These are phyloP conservation scores for Drosophila mulleri DNA, from an alignment of 2,888 invertebrate genomes.

Conservation along the genomic window DNA sequence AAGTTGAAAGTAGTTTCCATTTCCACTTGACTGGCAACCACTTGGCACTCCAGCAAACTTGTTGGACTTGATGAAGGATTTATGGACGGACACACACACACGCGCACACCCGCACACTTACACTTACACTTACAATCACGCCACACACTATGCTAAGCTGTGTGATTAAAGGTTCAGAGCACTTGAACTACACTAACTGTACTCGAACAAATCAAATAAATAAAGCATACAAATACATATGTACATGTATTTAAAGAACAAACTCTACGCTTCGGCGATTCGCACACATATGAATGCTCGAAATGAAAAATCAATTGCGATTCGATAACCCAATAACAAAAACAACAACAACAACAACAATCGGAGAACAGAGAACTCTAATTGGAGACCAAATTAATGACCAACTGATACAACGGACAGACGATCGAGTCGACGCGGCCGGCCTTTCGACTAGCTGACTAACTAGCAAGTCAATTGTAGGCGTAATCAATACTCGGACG, in stretches of 20 bases:
- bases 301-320: constrained; percentile 48
- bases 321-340: constrained; percentile 39
- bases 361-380: constrained; percentile 43
- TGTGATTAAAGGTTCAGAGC: constrained; percentile 50
- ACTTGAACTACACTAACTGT: constrained; percentile 42
- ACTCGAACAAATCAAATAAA: constrained; percentile 33
- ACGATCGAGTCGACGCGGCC: constrained; percentile 19
- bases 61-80: constrained; percentile 55
- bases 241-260: constrained; percentile 47
- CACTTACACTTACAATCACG: no score
- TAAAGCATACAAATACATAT: constrained; percentile 20
- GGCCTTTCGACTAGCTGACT: constrained; percentile 26
- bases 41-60: constrained; percentile 8
- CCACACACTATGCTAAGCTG: not conserved
- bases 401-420: constrained; percentile 32
- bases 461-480: constrained; percentile 18
- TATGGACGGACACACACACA: constrained; percentile 32
- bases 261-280: constrained; percentile 58
- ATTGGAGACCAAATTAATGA: constrained; percentile 50
- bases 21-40: constrained; percentile 49
- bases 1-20: constrained; percentile 56
- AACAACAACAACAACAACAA: constrained; percentile 8
- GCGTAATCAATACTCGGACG: constrained; percentile 20
- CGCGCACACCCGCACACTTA: not conserved
- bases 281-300: constrained; percentile 16